A percentile compares a stretch with the other conserved stretches of the same genome.
phyloP scores from a whole-genome alignment of 1,140 invertebrate species.

The Nixonia krombeini region DNA sequence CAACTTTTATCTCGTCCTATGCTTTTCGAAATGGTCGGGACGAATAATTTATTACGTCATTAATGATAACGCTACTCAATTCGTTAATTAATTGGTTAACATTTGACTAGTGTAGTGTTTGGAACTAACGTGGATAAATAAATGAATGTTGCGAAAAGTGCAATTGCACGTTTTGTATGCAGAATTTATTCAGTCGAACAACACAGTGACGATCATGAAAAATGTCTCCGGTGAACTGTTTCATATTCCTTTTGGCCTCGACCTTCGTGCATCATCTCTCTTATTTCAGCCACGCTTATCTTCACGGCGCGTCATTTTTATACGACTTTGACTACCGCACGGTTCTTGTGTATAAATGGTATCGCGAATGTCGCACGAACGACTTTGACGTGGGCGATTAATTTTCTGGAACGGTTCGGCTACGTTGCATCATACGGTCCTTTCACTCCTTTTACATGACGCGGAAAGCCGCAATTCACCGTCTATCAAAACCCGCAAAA shows the following conservation, averaged over 20 bases:
- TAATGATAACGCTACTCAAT: too few relatives aligned
- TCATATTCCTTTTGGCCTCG: slow-evolving; percentile 20
- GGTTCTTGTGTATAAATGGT: slow-evolving; percentile 17
- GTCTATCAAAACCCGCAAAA: slow-evolving; percentile 10
- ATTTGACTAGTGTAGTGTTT: too few relatives aligned
- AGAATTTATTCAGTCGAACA: too few relatives aligned
- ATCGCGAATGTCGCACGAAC: slow-evolving; percentile 19
- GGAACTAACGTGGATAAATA: too few relatives aligned
- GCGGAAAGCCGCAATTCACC: neutral
- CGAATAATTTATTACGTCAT: too few relatives aligned
- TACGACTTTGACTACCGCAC: slow-evolving; percentile 1
- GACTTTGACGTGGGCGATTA: slow-evolving; percentile 11
- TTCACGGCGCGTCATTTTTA: slow-evolving; percentile 11
- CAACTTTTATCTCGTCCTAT: too few relatives aligned
- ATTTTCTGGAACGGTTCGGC: slow-evolving; percentile 7
- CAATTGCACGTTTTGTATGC: too few relatives aligned
- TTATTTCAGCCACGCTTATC: slow-evolving; percentile 22
- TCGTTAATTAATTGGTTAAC: too few relatives aligned
- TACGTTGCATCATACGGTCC: slow-evolving; percentile 19
- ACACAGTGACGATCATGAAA: too few relatives aligned
- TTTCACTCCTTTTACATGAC: slow-evolving; percentile 31
- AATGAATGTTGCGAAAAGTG: too few relatives aligned
- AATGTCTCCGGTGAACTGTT: too few relatives aligned
- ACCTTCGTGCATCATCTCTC: slow-evolving; percentile 20
- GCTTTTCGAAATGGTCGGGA: too few relatives aligned